Conservation (phyloP, 2,113 vertebrate genomes). For the Sitta europaea region DNA sequence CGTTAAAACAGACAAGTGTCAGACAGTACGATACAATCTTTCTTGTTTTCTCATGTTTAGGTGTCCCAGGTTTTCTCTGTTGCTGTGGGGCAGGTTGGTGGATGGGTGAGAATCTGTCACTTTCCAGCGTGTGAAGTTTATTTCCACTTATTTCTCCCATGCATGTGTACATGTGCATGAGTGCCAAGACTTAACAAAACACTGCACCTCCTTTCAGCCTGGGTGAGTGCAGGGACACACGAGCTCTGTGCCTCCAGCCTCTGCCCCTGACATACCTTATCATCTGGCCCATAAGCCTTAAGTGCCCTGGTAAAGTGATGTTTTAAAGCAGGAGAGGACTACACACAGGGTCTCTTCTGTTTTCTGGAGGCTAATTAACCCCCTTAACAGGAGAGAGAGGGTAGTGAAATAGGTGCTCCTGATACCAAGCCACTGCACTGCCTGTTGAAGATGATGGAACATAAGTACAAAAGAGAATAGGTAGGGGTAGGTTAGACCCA, state of each 20-base stretch:
- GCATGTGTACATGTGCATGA: rapidly evolving
- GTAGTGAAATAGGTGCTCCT: constrained; percentile 3
- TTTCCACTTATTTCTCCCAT: constrained; percentile 29
- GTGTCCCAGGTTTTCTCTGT: constrained; percentile 49
- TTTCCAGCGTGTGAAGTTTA: constrained; percentile 28
- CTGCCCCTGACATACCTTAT: constrained; percentile 65
- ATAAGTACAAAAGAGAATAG: constrained; percentile 26
- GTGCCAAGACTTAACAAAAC: constrained; percentile 21
- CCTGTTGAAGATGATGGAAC: constrained; percentile 11
- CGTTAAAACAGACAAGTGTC: background rate
- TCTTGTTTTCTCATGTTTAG: constrained; percentile 69
- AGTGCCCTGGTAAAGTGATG: constrained; percentile 52
- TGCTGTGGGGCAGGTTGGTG: constrained; percentile 56
- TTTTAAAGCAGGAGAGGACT: constrained; percentile 47
- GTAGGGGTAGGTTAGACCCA: constrained; percentile 49
- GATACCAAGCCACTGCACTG: constrained; percentile 15
- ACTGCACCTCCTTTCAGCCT: background rate
- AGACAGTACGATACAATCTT: constrained; percentile 27
- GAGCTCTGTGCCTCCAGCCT: constrained; percentile 53
- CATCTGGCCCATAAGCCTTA: constrained; percentile 55
- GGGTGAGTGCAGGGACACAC: constrained; percentile 54
- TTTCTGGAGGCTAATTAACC: constrained; percentile 72
- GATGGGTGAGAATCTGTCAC: constrained; percentile 61
- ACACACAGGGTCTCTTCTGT: background rate
- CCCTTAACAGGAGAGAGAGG: constrained; percentile 31